Evolutionary conservation across 2,113 vertebrate species (phyloP).

Genomic region (Brienomyrus longianalis): DNA sequence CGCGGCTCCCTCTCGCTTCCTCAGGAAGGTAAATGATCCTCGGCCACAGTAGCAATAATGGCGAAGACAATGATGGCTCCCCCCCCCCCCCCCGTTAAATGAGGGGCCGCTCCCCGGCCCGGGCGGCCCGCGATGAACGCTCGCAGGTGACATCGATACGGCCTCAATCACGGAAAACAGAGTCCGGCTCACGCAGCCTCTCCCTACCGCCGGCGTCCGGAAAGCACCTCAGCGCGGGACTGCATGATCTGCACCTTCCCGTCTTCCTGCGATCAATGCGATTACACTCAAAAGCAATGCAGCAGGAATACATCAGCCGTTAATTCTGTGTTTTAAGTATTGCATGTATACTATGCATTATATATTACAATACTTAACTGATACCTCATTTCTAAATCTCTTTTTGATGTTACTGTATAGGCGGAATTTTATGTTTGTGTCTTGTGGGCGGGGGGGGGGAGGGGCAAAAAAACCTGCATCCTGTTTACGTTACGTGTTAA

Average conservation of each 20-base stretch:
- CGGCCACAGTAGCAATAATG: conserved; percentile 36
- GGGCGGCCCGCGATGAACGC: conserved; percentile 38
- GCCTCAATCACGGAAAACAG: conserved; percentile 40
- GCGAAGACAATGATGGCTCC: conserved; percentile 43
- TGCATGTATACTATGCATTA: neutral
- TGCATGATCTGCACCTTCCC: neutral
- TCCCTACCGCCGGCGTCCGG: conserved; percentile 25
- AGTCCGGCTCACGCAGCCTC: conserved; percentile 31
- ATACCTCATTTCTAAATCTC: neutral
- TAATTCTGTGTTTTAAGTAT: neutral
- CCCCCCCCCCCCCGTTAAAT: conserved; percentile 36
- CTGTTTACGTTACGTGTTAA: neutral
- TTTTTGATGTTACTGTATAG: neutral
- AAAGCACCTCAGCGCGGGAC: neutral
- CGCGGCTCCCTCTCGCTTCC: conserved; percentile 23
- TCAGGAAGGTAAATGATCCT: conserved; percentile 40
- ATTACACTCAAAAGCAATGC: neutral
- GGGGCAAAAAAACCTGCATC: neutral
- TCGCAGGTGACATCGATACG: conserved; percentile 55
- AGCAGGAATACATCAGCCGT: neutral
- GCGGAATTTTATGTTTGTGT: neutral
- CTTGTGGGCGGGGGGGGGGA: neutral
- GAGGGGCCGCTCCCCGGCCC: conserved; percentile 48
- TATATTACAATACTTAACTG: neutral
- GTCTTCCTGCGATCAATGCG: neutral